A percentile compares a stretch with the other conserved stretches of the same genome.
Conservation (phyloP, 2,888 invertebrate genomes). For the Seladonia tumulorum region DNA sequence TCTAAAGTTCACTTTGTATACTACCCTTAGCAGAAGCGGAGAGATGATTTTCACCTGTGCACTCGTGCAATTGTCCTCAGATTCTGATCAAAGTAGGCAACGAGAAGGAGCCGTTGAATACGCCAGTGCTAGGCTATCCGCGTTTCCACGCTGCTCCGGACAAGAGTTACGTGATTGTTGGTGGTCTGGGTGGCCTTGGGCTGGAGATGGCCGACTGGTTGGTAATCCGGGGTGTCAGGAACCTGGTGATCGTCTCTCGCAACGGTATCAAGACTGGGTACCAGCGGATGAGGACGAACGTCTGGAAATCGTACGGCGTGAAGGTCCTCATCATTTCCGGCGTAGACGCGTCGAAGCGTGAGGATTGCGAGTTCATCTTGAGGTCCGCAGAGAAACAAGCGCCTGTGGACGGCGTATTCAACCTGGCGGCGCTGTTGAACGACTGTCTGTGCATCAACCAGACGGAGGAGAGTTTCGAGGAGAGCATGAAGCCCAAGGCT, state of each 20-base stretch:
- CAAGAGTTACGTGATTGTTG: conserved; percentile 88
- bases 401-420: conserved; percentile 88
- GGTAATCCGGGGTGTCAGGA: conserved; percentile 91
- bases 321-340: conserved; percentile 89
- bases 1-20: background rate
- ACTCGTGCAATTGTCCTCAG: background rate
- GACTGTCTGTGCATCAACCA: conserved; percentile 86
- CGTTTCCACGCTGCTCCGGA: conserved; percentile 85
- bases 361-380: conserved; percentile 90
- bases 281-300: conserved; percentile 88
- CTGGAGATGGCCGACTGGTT: conserved; percentile 95
- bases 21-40: background rate
- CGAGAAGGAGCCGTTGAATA: conserved; percentile 59
- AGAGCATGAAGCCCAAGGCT: conserved; percentile 87
- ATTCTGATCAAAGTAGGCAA: conserved; percentile 35
- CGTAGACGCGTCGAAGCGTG: conserved; percentile 88
- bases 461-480: conserved; percentile 84
- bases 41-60: background rate
- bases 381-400: conserved; percentile 85
- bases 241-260: conserved; percentile 92
- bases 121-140: conserved; percentile 83
- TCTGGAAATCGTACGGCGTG: conserved; percentile 90
- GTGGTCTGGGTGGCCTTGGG: conserved; percentile 96
- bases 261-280: conserved; percentile 93
- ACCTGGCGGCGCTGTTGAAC: conserved; percentile 87